These are phyloP conservation scores for Belgica antarctica DNA, from an alignment of 2,888 invertebrate genomes.

Conservation along the genomic window DNA sequence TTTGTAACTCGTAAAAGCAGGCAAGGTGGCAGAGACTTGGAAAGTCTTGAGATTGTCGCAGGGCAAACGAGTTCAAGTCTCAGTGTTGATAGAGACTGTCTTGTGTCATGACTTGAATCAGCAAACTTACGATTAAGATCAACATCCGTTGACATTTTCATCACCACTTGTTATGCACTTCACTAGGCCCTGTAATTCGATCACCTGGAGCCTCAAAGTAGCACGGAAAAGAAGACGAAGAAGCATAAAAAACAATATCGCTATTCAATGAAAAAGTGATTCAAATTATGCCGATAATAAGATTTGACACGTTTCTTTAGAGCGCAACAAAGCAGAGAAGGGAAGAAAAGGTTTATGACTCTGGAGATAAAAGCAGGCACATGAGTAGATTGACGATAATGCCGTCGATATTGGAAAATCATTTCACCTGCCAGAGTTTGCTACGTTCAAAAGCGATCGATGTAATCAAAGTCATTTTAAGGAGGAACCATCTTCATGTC, in stretches of 20 bases:
- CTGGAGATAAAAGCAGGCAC: background rate
- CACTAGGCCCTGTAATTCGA: background rate
- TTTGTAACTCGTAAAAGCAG: too few species aligned
- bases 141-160: background rate
- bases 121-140: background rate
- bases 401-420: slow-evolving; percentile 2
- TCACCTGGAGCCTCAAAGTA: background rate
- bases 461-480: background rate
- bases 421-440: background rate
- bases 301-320: background rate
- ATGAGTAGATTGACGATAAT: background rate
- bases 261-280: background rate
- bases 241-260: background rate
- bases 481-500: too few species aligned
- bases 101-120: too few species aligned
- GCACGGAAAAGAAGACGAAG: background rate
- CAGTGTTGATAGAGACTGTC: too few species aligned
- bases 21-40: too few species aligned
- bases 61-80: too few species aligned
- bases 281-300: slow-evolving; percentile 2
- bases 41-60: too few species aligned
- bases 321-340: background rate
- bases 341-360: background rate
- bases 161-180: background rate
- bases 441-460: background rate